These are phyloP conservation scores for Heteromormyrus szaboi DNA, from an alignment of 2,797 vertebrate genomes.

Conservation along the genomic window DNA sequence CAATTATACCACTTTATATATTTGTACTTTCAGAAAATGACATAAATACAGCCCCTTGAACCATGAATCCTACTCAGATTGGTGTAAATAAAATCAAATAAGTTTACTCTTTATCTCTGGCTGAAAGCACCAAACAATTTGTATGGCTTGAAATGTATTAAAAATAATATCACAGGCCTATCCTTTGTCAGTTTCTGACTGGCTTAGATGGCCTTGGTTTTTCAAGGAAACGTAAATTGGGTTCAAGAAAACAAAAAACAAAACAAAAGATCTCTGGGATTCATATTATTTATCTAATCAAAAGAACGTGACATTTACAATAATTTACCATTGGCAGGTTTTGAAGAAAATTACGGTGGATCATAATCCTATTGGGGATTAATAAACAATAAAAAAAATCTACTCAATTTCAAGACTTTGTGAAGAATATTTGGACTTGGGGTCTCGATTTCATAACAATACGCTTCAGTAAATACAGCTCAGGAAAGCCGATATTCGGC, in stretches of 20 bases:
- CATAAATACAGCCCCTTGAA: background rate
- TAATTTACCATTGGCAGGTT: background rate
- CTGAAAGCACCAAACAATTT: background rate
- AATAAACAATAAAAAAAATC: background rate
- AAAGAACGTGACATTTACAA: background rate
- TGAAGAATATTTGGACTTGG: background rate
- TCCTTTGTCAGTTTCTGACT: background rate
- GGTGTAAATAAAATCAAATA: background rate
- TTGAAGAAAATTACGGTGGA: background rate
- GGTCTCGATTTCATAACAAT: background rate
- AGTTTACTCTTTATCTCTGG: background rate
- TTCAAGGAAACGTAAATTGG: background rate
- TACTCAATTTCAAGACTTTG: background rate
- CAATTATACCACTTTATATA: background rate
- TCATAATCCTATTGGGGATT: conserved; percentile 8
- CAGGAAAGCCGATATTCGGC: background rate
- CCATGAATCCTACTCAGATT: background rate
- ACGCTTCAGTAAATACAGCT: background rate
- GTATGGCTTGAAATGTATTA: background rate
- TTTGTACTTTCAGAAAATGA: background rate
- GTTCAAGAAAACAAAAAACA: background rate
- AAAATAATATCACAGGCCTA: background rate
- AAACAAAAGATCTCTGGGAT: background rate
- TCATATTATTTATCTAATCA: background rate
- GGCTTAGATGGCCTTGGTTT: background rate